These are phyloP conservation scores for Morone chrysops DNA, from an alignment of 2,113 vertebrate species.

Conservation along the genomic window DNA sequence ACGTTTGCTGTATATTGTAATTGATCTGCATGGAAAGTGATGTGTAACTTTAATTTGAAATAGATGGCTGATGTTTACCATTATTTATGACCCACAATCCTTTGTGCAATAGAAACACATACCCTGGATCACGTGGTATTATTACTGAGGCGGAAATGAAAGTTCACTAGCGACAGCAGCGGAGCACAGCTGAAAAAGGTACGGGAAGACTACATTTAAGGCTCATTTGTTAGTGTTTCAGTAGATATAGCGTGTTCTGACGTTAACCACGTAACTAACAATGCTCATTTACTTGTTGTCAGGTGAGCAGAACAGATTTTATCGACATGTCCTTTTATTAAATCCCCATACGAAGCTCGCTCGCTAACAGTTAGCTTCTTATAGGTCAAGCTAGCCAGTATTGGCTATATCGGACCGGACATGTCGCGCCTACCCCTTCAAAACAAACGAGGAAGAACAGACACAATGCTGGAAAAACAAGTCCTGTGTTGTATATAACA, in stretches of 20 bases:
- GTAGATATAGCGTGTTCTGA: background rate
- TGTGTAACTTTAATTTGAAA: background rate
- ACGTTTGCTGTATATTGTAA: background rate
- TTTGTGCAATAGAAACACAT: constrained; percentile 34
- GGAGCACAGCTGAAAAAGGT: constrained; percentile 79
- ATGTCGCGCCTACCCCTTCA: background rate
- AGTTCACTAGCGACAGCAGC: constrained; percentile 74
- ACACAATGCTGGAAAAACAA: fast-evolving
- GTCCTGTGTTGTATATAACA: no score
- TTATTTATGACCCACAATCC: constrained; percentile 69
- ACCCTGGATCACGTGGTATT: constrained; percentile 73
- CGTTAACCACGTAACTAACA: background rate
- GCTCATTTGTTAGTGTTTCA: constrained; percentile 13
- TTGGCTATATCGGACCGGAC: background rate
- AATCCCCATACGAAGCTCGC: constrained; percentile 35
- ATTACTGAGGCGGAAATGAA: constrained; percentile 84
- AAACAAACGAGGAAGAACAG: background rate
- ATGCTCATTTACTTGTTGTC: background rate
- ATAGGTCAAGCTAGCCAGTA: background rate
- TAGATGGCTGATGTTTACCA: background rate
- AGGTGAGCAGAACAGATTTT: constrained; percentile 22
- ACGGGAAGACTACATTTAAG: constrained; percentile 38
- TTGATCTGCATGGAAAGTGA: background rate
- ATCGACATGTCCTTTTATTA: constrained; percentile 53
- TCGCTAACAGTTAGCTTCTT: constrained; percentile 72